A percentile compares a stretch with the other conserved stretches of the same genome.
phyloP scores from a whole-genome alignment of 2,888 invertebrate genomes.

The Calliscelio sp. region DNA sequence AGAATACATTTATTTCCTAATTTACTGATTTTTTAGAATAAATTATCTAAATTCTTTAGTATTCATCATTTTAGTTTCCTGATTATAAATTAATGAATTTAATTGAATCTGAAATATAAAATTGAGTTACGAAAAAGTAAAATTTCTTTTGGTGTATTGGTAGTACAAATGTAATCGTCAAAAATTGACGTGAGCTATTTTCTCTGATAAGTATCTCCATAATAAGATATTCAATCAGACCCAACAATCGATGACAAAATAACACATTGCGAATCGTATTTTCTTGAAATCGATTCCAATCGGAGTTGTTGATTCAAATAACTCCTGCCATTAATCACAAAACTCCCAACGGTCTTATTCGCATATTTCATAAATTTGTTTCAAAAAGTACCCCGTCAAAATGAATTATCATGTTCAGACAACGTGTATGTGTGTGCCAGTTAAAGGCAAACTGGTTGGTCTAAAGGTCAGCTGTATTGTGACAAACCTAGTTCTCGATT shows the following conservation, averaged over 20 bases:
- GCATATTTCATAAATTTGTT: constrained; percentile 68
- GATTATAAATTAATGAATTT: no score
- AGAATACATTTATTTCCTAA: no score
- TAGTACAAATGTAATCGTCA: constrained; percentile 41
- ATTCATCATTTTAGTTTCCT: no score
- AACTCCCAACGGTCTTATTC: constrained; percentile 40
- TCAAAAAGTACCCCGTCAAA: constrained; percentile 62
- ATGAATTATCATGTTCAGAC: constrained; percentile 65
- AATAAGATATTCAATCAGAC: constrained; percentile 54
- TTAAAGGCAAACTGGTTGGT: constrained; percentile 70
- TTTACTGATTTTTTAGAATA: no score
- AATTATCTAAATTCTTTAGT: no score
- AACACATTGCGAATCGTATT: constrained; percentile 50
- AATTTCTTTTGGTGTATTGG: neutral
- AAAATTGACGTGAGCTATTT: constrained; percentile 34
- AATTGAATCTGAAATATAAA: neutral
- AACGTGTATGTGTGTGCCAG: constrained; percentile 48
- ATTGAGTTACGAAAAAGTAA: neutral
- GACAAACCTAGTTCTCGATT: constrained; percentile 68
- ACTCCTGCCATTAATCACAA: constrained; percentile 57
- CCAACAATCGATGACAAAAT: constrained; percentile 54
- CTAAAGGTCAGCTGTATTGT: constrained; percentile 67
- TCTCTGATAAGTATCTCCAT: constrained; percentile 32
- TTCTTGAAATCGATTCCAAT: constrained; percentile 60
- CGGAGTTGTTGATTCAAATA: constrained; percentile 51